phyloP scores from a whole-genome alignment of 2,797 vertebrate genomes.

The Lepilemur septentrionalis region DNA sequence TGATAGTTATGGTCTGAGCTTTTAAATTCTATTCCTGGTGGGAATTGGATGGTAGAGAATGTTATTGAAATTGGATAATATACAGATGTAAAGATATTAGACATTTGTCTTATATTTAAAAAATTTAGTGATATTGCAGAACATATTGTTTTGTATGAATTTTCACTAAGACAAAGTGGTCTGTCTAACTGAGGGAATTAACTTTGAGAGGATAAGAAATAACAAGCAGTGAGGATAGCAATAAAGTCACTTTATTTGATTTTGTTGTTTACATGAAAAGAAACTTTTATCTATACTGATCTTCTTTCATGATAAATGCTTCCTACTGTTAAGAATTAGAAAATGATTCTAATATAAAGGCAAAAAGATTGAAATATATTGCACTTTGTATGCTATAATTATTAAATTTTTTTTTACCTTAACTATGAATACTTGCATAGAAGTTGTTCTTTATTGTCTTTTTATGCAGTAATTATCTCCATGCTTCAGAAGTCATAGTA shows the following conservation, averaged over 20 bases:
- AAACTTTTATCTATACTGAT: background rate
- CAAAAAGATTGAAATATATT: background rate
- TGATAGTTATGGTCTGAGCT: background rate
- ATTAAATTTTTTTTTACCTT: background rate
- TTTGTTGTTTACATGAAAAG: conserved; percentile 35
- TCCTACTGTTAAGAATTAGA: conserved; percentile 25
- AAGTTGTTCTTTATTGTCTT: background rate
- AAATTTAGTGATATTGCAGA: background rate
- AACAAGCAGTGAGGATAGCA: background rate
- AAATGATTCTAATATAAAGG: background rate
- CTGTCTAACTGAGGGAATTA: background rate
- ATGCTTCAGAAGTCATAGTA: background rate
- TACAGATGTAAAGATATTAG: background rate
- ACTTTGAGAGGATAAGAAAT: background rate
- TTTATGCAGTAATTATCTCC: background rate
- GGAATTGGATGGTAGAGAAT: background rate
- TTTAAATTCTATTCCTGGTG: background rate
- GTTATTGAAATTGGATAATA: background rate
- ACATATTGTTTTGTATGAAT: background rate
- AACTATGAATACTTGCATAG: background rate
- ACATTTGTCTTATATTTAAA: background rate
- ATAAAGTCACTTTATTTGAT: conserved; percentile 6
- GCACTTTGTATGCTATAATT: background rate
- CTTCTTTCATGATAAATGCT: conserved; percentile 7
- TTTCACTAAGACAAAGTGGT: background rate